phyloP scores from a whole-genome alignment of 2,113 vertebrate species.

The Hippolais icterina region DNA sequence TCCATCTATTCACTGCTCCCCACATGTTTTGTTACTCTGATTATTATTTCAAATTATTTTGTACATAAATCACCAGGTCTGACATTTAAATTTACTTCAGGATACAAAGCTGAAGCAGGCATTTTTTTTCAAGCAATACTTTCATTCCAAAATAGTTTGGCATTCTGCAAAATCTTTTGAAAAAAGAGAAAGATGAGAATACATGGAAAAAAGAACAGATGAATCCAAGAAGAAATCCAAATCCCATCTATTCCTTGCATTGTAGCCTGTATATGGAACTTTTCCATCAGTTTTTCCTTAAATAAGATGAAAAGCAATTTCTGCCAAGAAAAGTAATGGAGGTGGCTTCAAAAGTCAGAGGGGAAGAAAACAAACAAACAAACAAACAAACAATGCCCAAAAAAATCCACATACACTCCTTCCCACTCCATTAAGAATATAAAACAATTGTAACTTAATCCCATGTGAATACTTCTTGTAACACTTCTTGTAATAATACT shows the following conservation, averaged over 20 bases:
- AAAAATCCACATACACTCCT: background rate
- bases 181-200: background rate
- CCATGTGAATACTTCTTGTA: background rate
- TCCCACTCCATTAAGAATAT: background rate
- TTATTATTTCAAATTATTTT: background rate
- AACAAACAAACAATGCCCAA: rapidly evolving
- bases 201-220: background rate
- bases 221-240: background rate
- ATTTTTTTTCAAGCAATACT: background rate
- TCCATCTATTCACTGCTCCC: background rate
- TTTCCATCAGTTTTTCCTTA: background rate
- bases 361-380: background rate
- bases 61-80: background rate
- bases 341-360: background rate
- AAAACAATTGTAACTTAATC: background rate
- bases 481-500: background rate
- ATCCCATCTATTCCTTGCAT: background rate
- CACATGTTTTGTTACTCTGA: background rate
- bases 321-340: background rate
- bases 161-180: background rate
- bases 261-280: background rate
- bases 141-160: background rate
- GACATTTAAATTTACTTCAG: background rate
- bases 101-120: background rate
- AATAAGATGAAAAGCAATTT: background rate